Evolutionary conservation across 2,113 vertebrate genomes (phyloP).

Genomic region (Tachysurus fulvidraco): DNA sequence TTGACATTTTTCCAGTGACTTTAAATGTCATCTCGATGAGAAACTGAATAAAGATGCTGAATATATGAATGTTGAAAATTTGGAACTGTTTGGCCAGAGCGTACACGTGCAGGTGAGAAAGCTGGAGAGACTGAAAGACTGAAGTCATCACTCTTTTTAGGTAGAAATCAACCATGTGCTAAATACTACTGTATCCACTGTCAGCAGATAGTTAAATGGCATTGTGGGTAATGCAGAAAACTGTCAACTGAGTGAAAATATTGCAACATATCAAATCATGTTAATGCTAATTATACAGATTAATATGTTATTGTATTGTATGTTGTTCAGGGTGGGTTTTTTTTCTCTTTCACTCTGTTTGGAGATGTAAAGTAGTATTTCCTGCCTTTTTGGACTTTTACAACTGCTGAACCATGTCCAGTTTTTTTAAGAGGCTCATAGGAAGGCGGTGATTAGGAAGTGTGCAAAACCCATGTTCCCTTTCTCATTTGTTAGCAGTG

Average conservation of each 20-base stretch:
- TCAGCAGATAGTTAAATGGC: background rate
- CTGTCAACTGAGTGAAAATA: background rate
- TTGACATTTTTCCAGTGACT: background rate
- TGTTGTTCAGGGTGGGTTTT: background rate
- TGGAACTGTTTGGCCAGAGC: background rate
- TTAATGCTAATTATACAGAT: background rate
- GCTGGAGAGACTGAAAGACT: background rate
- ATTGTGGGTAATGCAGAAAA: background rate
- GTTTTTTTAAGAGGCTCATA: background rate
- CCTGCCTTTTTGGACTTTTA: background rate
- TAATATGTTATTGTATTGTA: too few species aligned
- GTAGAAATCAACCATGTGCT: background rate
- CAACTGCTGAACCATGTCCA: background rate
- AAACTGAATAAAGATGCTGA: background rate
- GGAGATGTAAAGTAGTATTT: background rate
- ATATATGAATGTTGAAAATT: background rate
- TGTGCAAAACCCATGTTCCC: conserved; percentile 1
- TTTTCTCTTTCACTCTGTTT: background rate
- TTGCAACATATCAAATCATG: background rate
- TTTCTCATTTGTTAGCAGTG: conserved; percentile 8
- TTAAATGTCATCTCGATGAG: background rate
- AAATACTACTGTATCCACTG: background rate
- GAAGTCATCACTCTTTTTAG: background rate
- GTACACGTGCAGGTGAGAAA: too few species aligned
- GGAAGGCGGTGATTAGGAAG: background rate